Evolutionary conservation across 2,797 vertebrate species (phyloP).

Genomic region (Acipenser transmontanus): DNA sequence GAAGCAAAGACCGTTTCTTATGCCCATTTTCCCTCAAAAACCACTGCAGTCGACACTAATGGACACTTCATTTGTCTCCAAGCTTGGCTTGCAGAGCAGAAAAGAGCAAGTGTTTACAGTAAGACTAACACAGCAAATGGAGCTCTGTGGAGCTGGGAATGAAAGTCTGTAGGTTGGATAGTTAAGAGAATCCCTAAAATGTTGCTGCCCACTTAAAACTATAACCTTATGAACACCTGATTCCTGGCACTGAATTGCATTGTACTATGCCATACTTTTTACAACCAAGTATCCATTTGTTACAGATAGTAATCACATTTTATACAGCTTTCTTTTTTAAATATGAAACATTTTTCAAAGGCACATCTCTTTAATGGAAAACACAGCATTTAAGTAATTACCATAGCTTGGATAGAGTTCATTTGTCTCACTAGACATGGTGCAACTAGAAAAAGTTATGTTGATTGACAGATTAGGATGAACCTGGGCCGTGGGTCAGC

Average conservation of each 20-base stretch:
- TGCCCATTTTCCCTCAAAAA: neutral
- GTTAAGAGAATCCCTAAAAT: too few species aligned
- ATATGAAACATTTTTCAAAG: neutral
- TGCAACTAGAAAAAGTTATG: neutral
- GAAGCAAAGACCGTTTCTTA: too few species aligned
- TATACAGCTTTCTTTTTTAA: too few species aligned
- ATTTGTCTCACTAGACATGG: neutral
- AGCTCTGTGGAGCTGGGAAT: too few species aligned
- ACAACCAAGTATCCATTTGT: too few species aligned
- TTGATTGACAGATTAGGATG: slow-evolving; percentile 12
- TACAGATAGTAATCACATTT: too few species aligned
- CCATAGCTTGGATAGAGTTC: slow-evolving; percentile 19
- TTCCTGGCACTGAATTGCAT: too few species aligned
- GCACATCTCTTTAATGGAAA: neutral
- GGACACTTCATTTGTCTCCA: neutral
- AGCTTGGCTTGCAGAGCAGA: neutral
- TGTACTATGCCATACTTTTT: too few species aligned
- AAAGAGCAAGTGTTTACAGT: neutral
- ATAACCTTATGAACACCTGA: too few species aligned
- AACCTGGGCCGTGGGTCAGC: slow-evolving; percentile 15
- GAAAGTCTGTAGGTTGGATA: too few species aligned
- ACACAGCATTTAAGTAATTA: neutral
- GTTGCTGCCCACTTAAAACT: too few species aligned
- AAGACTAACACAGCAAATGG: neutral
- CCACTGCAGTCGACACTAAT: neutral